A percentile compares a stretch with the other conserved stretches of the same genome.
phyloP scores from a whole-genome alignment of 2,113 vertebrate genomes.

The Stomatorhinus ivindoensis region DNA sequence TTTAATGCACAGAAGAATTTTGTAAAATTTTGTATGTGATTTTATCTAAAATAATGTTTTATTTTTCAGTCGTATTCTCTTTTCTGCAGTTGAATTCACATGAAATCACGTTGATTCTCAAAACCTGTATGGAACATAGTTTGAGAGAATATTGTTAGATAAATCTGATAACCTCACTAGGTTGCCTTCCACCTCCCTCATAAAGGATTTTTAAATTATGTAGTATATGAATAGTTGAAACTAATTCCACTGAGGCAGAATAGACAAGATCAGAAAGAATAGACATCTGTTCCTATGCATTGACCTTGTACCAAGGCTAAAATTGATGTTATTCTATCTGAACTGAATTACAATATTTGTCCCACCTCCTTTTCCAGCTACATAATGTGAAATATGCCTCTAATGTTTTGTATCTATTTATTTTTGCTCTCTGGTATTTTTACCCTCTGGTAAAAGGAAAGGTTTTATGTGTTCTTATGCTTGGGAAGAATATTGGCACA shows the following conservation, averaged over 20 bases:
- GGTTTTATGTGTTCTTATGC: neutral
- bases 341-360: neutral
- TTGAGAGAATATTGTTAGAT: neutral
- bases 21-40: neutral
- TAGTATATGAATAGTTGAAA: neutral
- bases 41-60: neutral
- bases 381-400: neutral
- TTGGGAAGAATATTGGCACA: neutral
- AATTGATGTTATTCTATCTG: slow-evolving; percentile 6
- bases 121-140: neutral
- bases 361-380: neutral
- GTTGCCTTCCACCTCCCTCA: neutral
- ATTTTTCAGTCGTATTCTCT: neutral
- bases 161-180: neutral
- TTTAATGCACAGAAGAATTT: neutral
- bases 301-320: slow-evolving; percentile 10
- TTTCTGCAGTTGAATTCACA: neutral
- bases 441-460: neutral
- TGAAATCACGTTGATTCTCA: neutral
- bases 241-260: neutral
- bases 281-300: neutral
- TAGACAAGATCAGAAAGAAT: neutral
- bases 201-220: neutral
- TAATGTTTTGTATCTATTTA: neutral
- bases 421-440: neutral